phyloP scores from a whole-genome alignment of 37 sponge, comb jelly and placozoan genomes.

The Oopsacas minuta region DNA sequence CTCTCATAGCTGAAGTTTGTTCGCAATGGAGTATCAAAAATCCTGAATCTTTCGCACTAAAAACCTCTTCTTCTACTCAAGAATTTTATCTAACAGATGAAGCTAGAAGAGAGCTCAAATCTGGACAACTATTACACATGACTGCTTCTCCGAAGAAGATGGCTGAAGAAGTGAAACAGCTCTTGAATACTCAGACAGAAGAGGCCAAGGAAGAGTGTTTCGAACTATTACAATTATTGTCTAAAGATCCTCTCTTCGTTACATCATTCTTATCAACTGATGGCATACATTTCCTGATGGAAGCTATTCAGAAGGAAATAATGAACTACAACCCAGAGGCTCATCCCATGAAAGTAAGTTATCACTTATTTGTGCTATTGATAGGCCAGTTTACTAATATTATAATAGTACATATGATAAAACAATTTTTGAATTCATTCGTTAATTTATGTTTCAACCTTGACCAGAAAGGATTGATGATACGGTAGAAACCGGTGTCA shows the following conservation, averaged over 20 bases:
- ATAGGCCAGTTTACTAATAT: too few relatives aligned
- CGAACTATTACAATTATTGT: slow-evolving; percentile 19
- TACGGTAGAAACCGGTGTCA: too few relatives aligned
- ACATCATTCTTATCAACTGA: slow-evolving; percentile 44
- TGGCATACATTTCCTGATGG: slow-evolving; percentile 36
- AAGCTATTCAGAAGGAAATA: slow-evolving; percentile 28
- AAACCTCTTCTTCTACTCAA: slow-evolving; percentile 24
- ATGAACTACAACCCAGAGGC: neutral
- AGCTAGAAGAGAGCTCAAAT: slow-evolving; percentile 43
- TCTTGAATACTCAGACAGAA: slow-evolving; percentile 16
- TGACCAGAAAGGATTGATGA: too few relatives aligned
- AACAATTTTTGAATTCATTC: too few relatives aligned
- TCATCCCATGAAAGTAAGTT: neutral
- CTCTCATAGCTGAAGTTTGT: slow-evolving; percentile 51
- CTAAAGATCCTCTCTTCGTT: slow-evolving; percentile 48
- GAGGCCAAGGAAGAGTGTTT: slow-evolving; percentile 22
- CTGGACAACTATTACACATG: slow-evolving; percentile 57
- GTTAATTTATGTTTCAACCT: too few relatives aligned
- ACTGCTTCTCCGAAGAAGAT: slow-evolving; percentile 31
- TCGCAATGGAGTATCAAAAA: slow-evolving; percentile 41
- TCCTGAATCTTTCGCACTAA: slow-evolving; percentile 58
- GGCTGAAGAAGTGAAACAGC: slow-evolving; percentile 38
- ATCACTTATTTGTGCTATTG: too few relatives aligned
- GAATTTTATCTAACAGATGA: slow-evolving; percentile 56
- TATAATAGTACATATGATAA: too few relatives aligned